Percentiles rank a stretch among this genome's conserved stretches.
These are phyloP conservation scores for Salpingus planirostris DNA, from an alignment of 2,888 invertebrate genomes.

Conservation along the genomic window DNA sequence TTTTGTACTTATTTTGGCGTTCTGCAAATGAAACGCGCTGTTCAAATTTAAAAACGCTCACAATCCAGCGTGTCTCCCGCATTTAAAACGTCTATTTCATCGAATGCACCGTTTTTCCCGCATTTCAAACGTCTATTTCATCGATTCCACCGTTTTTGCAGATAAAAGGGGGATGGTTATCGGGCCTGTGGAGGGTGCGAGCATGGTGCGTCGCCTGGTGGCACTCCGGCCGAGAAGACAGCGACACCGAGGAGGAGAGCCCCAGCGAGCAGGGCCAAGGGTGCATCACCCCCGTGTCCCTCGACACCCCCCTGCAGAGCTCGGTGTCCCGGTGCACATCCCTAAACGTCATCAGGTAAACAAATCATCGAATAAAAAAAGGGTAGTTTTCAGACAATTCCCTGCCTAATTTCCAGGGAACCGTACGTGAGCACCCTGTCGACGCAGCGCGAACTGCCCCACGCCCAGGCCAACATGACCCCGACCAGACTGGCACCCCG, in stretches of 20 bases:
- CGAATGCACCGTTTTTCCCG: no score
- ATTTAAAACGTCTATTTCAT: no score
- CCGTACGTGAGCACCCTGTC: slow-evolving; percentile 47
- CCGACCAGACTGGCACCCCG: slow-evolving; percentile 40
- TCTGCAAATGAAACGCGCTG: no score
- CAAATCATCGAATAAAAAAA: no score
- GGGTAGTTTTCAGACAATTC: no score
- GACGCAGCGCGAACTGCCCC: slow-evolving; percentile 24
- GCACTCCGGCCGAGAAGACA: slow-evolving; percentile 79
- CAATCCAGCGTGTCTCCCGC: no score
- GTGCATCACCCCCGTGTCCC: slow-evolving; percentile 71
- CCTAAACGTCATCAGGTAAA: slow-evolving; percentile 61
- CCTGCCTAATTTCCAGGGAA: slow-evolving; percentile 50
- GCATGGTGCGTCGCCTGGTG: slow-evolving; percentile 87
- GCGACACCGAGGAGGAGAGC: slow-evolving; percentile 72
- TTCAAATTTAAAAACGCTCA: no score
- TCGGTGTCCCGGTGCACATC: slow-evolving; percentile 81
- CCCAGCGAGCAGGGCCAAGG: slow-evolving; percentile 57
- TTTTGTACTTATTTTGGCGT: no score
- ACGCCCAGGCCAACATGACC: slow-evolving; percentile 35
- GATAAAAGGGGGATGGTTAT: slow-evolving; percentile 38
- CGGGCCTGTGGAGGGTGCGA: slow-evolving; percentile 41
- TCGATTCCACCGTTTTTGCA: no score
- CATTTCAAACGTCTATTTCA: no score
- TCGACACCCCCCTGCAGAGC: slow-evolving; percentile 80